Conservation (phyloP, 2,113 vertebrate species). For the Campylomormyrus numenius region DNA sequence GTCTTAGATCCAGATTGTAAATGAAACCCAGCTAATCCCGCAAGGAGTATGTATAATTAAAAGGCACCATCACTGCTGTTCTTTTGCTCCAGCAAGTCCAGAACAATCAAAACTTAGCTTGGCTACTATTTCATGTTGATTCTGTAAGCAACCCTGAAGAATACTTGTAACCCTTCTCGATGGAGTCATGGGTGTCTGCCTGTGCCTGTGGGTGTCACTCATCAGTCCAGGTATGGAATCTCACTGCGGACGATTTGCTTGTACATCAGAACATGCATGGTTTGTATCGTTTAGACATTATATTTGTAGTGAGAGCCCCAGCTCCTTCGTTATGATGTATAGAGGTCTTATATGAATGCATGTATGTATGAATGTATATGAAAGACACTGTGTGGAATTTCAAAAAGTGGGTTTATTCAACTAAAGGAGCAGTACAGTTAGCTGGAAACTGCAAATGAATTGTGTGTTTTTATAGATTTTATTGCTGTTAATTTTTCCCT, state of each 20-base stretch:
- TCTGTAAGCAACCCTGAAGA: background rate
- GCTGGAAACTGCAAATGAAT: background rate
- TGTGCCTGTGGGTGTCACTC: background rate
- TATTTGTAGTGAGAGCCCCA: background rate
- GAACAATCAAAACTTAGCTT: background rate
- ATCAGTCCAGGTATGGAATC: background rate
- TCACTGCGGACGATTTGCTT: background rate
- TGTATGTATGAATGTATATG: background rate
- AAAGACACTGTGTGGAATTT: background rate
- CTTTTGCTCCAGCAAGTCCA: background rate
- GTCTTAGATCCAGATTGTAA: background rate
- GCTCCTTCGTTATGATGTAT: background rate
- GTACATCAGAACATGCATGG: background rate
- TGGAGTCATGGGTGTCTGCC: background rate
- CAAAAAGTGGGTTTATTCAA: background rate
- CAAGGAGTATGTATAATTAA: background rate
- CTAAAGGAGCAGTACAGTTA: background rate
- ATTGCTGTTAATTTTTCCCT: background rate
- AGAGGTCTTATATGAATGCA: background rate
- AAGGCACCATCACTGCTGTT: background rate
- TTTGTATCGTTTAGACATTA: background rate
- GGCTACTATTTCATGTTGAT: background rate
- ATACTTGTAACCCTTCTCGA: background rate
- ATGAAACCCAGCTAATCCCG: background rate
- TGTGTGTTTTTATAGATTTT: conserved; percentile 24